Base-by-base conservation (phyloP, 1,140 invertebrate species). In the Monochamus saltuarius region DNA sequence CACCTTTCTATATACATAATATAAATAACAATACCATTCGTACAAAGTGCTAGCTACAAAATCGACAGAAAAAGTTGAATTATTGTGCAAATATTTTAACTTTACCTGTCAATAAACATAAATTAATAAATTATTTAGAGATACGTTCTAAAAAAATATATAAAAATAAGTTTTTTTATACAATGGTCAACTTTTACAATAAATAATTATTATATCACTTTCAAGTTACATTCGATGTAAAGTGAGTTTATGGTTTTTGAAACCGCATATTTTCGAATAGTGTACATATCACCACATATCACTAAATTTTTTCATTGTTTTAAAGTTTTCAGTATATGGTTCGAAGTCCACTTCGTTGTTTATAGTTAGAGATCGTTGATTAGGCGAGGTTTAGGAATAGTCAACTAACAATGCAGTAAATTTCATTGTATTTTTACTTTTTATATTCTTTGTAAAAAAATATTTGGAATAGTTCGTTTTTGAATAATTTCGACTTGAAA, bases 1-100 rank as follows among this genome's bases (percentile, higher is more conserved):
- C 59, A 61, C 61, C 56, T 63, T 34, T 59, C 58, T 63, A 35
- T 63, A 59, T 50, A 63, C 40, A 47, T 40, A 56, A 62, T 55
- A 56, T 53, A 59, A 63, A 63, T 63, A 63, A 63, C 61, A 63
- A 63, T 13, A 45, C 53, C 61, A 42, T 54, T 49, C 13, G 37
- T 54, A 39, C 8, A 35, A 16, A 46, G 9, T 55, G 42, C 42
- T 39, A 58, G 7, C 40, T 9, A 36, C 14, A 37, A 14, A 46
- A 54, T 63, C 61, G 51, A 58, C 61, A 57, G 52, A 63, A 40
- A 59, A 63, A 63, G 61, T 38, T 59, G 53, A 54, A 49, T 10
- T 29, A 10, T 17, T 14, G 1, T n/a, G 3, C 10, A 29, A 29
- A 46, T 43, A 51, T 35, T 19, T 63, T 54, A 59, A 49, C 61